Base-by-base conservation (phyloP, 2,888 invertebrate genomes). In the Nomada fucata region DNA sequence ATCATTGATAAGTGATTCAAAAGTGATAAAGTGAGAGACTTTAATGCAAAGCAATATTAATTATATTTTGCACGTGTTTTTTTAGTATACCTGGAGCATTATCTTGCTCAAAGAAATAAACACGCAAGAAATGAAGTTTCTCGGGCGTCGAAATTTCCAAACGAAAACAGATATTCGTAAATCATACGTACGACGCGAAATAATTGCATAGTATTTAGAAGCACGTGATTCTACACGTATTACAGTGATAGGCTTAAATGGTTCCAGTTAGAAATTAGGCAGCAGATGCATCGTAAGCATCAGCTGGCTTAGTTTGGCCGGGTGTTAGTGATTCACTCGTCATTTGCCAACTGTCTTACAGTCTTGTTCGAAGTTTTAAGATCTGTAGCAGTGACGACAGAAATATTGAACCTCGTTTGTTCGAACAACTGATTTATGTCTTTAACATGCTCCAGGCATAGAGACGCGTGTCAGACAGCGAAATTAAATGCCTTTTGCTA, bases 261-360 rank as follows among this genome's bases (percentile, higher is more conserved):
- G 47, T 55, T 74, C 61, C 59, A 44, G 74, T 72, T 42, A 79
- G 72, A 79, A 88, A 84, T 84, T 86, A 86, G 81, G 52, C 82
- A 88, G 91, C 93, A 93, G 93, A 92, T 93, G 93, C 91, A 91
- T 87, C 85, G 84, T 75, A 86, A 86, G 88, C 89, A 92, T 93
- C 86, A 93, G 92, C 93, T 92, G 91, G 89, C 90, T 68, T 42
- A 18, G 63, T 36, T 71, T 75, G 76, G 74, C 75, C 83, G 57
- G 82, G 79, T 88, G 85, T 81, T 82, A 90, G 90, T 90, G 92
- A 92, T 90, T 92, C 89, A 89, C 83, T 87, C 42, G 60, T 82
- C 68, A 77, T 70, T 77, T 70, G 50, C 67, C 67, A 53, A 83
- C 72, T 69, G 76, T 53, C 60, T 82, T 60, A 11, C 20, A 57